Evolutionary conservation across 2,888 invertebrate genomes (phyloP), one percentile per base, ranked within the genome.

Genomic region (Odontocolon sp.): DNA sequence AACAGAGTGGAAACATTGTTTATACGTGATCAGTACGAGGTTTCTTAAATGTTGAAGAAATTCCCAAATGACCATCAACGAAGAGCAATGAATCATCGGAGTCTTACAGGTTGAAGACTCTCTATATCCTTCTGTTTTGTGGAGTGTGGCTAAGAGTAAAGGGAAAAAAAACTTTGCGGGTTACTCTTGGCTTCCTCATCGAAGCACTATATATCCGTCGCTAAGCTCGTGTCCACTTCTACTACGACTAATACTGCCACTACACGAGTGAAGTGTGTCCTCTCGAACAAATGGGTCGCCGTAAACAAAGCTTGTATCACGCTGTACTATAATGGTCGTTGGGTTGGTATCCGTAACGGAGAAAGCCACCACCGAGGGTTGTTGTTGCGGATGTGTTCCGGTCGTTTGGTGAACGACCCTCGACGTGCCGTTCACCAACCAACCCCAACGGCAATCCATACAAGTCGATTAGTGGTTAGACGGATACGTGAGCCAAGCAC

Each of bases 261-360:
- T 31, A 40, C 63, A 57, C 57, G 56, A 69, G 73, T 47, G 52
- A 69, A 77, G 69, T 52, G 63, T 73, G 69, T 69, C 72, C 80
- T 75, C 80, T 78, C 73, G 59, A 78, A 78, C 80, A 81, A 81
- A 81, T 81, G 73, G 82, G 69, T 73, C 75, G 74, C 74, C 78
- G 79, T 82, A 81, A 82, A 82, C 82, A 81, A 81, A 77, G 80
- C 78, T 82, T 78, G 77, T 80, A 79, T 77, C 79, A 79, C 79
- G 59, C 50, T 52, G 63, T 68, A 33, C 36, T 69, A 33, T 68
- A 45, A 57, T 21, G 50, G 38, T 16, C n/a, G 45, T 31, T 54
- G 64, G 77, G 64, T 64, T 45, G 69, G 68, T 69, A 69, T 59
- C 72, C 72, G 77, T 77, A 72, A 72, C 69, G 38, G 64, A 63